Conservation (phyloP, 2,113 vertebrate species). For the Passer domesticus region DNA sequence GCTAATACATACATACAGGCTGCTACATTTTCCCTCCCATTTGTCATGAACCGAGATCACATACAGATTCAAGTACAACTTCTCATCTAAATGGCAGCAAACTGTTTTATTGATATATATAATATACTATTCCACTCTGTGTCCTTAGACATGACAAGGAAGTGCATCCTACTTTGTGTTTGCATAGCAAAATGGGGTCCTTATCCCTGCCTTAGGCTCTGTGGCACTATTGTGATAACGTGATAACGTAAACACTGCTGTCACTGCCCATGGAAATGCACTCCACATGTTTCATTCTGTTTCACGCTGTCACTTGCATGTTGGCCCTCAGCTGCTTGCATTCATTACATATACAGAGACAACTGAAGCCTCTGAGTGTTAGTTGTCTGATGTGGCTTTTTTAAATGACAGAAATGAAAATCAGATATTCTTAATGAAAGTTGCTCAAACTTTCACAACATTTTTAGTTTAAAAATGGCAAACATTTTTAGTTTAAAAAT, state of each 20-base stretch:
- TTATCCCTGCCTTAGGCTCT: neutral
- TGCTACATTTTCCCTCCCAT: neutral
- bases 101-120: neutral
- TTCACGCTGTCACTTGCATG: neutral
- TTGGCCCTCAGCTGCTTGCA: neutral
- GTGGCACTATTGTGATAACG: neutral
- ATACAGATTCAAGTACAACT: neutral
- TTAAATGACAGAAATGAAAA: neutral
- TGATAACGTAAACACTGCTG: neutral
- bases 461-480: neutral
- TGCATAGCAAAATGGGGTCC: neutral
- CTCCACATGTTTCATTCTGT: neutral
- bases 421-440: neutral
- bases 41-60: neutral
- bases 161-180: neutral
- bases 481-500: neutral
- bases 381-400: neutral
- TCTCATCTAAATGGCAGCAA: neutral
- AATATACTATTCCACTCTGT: neutral
- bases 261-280: neutral
- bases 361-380: neutral
- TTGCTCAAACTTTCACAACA: neutral
- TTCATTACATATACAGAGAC: neutral
- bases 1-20: neutral
- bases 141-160: neutral